A percentile compares a stretch with the other conserved stretches of the same genome.
These are phyloP conservation scores for Amphiprion percula DNA, from an alignment of 2,113 vertebrate genomes.

Conservation along the genomic window DNA sequence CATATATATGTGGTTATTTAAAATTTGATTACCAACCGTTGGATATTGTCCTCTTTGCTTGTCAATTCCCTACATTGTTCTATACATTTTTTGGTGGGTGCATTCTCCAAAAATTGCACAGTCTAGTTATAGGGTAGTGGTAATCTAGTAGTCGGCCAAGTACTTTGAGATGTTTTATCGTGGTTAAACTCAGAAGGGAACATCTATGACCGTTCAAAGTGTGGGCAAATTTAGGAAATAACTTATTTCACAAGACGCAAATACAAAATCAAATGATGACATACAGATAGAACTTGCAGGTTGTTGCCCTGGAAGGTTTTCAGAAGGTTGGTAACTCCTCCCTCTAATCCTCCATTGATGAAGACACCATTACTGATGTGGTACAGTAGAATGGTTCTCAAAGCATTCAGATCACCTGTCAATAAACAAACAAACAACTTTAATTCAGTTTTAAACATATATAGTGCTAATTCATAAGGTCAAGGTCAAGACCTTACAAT, in stretches of 20 bases:
- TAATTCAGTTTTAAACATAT: not conserved
- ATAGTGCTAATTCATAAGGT: not conserved
- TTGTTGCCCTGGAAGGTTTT: slow-evolving; percentile 93
- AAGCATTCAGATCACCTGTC: slow-evolving; percentile 88
- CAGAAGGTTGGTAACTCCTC: slow-evolving; percentile 94
- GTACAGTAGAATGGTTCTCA: slow-evolving; percentile 94
- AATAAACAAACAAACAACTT: not conserved
- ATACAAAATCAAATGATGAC: slow-evolving; percentile 34
- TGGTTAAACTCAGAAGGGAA: no score
- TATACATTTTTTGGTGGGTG: no score
- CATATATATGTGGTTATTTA: not conserved
- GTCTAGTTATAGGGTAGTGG: no score
- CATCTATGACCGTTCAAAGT: not conserved
- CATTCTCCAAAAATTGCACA: no score
- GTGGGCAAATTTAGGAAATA: not conserved
- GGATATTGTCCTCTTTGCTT: no score
- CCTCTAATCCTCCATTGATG: slow-evolving; percentile 94
- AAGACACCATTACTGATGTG: slow-evolving; percentile 93
- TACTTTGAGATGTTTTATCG: no score
- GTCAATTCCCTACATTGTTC: no score
- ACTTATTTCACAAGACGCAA: not conserved
- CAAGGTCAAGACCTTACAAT: no score
- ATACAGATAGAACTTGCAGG: slow-evolving; percentile 86
- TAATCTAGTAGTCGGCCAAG: no score
- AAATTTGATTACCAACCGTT: not conserved